Base-by-base conservation (phyloP, 2,113 vertebrate species). In the Nycticebus coucang region DNA sequence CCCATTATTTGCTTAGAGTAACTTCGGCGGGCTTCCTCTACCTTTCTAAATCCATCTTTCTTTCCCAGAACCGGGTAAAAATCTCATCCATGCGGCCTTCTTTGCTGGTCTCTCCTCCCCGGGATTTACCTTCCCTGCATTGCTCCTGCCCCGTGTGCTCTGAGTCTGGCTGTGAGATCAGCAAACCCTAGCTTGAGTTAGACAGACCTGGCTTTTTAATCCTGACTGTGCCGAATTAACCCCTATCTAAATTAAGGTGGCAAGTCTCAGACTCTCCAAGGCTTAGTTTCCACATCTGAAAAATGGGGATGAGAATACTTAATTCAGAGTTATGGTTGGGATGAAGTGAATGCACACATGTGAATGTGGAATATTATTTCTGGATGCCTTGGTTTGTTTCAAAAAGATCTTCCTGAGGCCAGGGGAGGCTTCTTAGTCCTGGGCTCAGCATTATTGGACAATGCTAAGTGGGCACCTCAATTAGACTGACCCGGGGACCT, bases 11-110 rank as follows among this genome's bases (percentile, higher is more conserved):
- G 53, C 41, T 66, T 78, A 74, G 33, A 28, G n/a, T 69, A 37
- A 79, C 41, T 95, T 93, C 53, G 37, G 41, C 19, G 37, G 82
- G 60, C 30, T 91, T 55, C n/a, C 2, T 81, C 77, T 22, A 35
- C 69, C 11, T 95, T 91, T 87, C 74, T 26, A 86, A 89, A 80
- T 6, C 26, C 75, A 85, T 33, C 64, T 68, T 93, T 71, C 55
- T 69, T 69, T 79, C 66, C 83, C 57, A 87, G 91, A 62, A 87
- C n/a, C 68, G 82, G 37, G 60, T 86, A 82, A 69, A 71, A 85
- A 24, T 41, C 59, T 75, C 80, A 74, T 9, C 33, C 3, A 5
- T 2, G 17, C 84, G 82, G 68, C 14, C 2, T 53, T 83, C 71
- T 77, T 50, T 14, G 9, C 21, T 28, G 17, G 68, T 24, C 15